Conservation (phyloP, 1,140 invertebrate species). For the Penaeus chinensis region DNA sequence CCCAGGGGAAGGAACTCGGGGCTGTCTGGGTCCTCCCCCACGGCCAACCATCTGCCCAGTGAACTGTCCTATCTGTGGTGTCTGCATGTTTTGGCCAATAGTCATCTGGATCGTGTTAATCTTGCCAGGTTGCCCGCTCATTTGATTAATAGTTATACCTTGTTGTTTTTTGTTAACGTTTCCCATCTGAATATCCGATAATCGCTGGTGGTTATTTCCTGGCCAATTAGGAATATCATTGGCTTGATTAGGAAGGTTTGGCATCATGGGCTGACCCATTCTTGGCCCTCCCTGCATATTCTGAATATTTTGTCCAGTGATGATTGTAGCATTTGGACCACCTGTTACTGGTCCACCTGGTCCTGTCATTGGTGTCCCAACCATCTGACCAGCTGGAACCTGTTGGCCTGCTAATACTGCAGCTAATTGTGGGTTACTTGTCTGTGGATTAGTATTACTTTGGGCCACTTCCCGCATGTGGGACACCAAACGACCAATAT, state of each 20-base stretch:
- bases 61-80: slow-evolving; percentile 42
- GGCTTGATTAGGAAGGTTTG: slow-evolving; percentile 51
- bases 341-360: slow-evolving; percentile 30
- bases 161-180: slow-evolving; percentile 50
- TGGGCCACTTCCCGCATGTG: too few species aligned
- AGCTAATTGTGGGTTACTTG: slow-evolving; percentile 24
- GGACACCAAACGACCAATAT: too few species aligned
- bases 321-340: neutral
- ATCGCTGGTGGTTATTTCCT: slow-evolving; percentile 37
- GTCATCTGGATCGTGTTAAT: slow-evolving; percentile 57
- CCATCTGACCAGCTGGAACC: slow-evolving; percentile 35
- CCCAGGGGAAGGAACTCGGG: slow-evolving; percentile 60
- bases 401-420: slow-evolving; percentile 33
- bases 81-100: slow-evolving; percentile 35
- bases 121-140: slow-evolving; percentile 48
- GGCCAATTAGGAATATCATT: slow-evolving; percentile 48
- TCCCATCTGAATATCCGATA: slow-evolving; percentile 48
- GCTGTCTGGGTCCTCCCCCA: slow-evolving; percentile 54
- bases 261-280: slow-evolving; percentile 53
- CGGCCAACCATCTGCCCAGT: slow-evolving; percentile 41
- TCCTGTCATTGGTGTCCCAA: slow-evolving; percentile 19
- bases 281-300: slow-evolving; percentile 47
- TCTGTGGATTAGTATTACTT: slow-evolving; percentile 30
- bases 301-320: slow-evolving; percentile 35
- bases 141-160: slow-evolving; percentile 42